Conservation (phyloP, 2,888 invertebrate species). For the Andrena minutula region DNA sequence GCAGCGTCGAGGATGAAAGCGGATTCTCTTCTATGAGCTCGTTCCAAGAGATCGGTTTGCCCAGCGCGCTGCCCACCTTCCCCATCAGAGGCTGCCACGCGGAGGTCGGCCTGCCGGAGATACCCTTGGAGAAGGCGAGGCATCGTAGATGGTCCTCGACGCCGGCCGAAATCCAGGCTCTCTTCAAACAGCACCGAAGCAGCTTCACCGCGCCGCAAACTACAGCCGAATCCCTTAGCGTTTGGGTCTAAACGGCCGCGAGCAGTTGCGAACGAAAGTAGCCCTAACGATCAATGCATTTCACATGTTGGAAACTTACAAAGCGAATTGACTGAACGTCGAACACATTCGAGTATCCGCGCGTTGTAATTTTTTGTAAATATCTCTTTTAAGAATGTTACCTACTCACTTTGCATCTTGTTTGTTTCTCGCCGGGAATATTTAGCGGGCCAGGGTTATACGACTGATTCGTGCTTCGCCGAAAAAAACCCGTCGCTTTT, state of each 20-base stretch:
- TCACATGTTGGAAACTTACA: neutral
- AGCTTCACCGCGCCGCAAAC: slow-evolving; percentile 74
- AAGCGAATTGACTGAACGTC: slow-evolving; percentile 6
- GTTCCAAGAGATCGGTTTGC: slow-evolving; percentile 93
- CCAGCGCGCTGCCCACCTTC: slow-evolving; percentile 77
- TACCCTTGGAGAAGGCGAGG: slow-evolving; percentile 78
- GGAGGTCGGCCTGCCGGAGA: slow-evolving; percentile 82
- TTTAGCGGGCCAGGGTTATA: neutral
- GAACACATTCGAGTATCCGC: neutral
- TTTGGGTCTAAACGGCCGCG: slow-evolving; percentile 77
- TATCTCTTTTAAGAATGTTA: slow-evolving; percentile 15
- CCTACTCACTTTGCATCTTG: slow-evolving; percentile 8
- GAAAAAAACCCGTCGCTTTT: neutral
- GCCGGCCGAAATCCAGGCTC: slow-evolving; percentile 79
- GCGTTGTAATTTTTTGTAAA: slow-evolving; percentile 12
- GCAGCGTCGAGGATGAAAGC: slow-evolving; percentile 91
- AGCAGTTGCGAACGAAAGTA: slow-evolving; percentile 19
- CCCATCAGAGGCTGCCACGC: slow-evolving; percentile 81
- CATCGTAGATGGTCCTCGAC: slow-evolving; percentile 83
- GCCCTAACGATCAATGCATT: slow-evolving; percentile 4
- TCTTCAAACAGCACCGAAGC: slow-evolving; percentile 80
- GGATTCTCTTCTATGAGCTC: slow-evolving; percentile 95
- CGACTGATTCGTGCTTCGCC: neutral
- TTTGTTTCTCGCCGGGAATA: neutral
- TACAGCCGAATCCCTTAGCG: slow-evolving; percentile 80